These are phyloP conservation scores for Marisa cornuarietis DNA, from an alignment of 1,140 invertebrate species.

Conservation along the genomic window DNA sequence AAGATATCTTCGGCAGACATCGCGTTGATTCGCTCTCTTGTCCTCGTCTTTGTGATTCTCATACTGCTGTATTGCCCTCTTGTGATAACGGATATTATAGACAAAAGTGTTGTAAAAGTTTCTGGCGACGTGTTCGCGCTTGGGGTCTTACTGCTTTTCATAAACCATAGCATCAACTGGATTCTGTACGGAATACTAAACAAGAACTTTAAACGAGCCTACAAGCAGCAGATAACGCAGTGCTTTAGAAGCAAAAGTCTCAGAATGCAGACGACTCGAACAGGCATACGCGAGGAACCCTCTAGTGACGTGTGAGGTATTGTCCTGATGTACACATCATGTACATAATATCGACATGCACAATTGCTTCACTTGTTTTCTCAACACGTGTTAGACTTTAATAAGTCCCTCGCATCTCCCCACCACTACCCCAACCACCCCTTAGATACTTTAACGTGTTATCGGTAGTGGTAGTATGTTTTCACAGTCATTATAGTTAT, in stretches of 20 bases:
- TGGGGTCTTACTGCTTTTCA: slow-evolving; percentile 16
- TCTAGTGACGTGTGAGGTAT: too few relatives aligned
- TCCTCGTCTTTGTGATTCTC: slow-evolving; percentile 21
- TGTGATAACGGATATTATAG: background rate
- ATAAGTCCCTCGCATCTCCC: too few relatives aligned
- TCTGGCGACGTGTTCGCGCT: slow-evolving; percentile 8
- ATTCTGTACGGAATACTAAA: slow-evolving; percentile 33
- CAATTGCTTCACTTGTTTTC: too few relatives aligned
- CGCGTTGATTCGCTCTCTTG: slow-evolving; percentile 11
- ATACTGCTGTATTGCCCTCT: slow-evolving; percentile 15
- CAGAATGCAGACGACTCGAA: background rate
- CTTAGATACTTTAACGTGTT: too few relatives aligned
- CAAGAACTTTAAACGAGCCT: slow-evolving; percentile 19
- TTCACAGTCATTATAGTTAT: too few relatives aligned
- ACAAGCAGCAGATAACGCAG: slow-evolving; percentile 13
- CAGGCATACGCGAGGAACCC: too few relatives aligned
- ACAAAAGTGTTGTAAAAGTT: background rate
- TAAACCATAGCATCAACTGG: slow-evolving; percentile 30
- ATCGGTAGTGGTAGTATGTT: too few relatives aligned
- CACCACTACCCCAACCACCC: too few relatives aligned
- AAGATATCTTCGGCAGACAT: slow-evolving; percentile 3
- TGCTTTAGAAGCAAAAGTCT: background rate
- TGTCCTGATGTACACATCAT: too few relatives aligned
- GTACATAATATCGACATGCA: too few relatives aligned
- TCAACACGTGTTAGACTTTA: too few relatives aligned